Percentiles rank a stretch among this genome's conserved stretches.
These are phyloP conservation scores for Alectura lathami DNA, from an alignment of 2,113 vertebrate species.

Conservation along the genomic window DNA sequence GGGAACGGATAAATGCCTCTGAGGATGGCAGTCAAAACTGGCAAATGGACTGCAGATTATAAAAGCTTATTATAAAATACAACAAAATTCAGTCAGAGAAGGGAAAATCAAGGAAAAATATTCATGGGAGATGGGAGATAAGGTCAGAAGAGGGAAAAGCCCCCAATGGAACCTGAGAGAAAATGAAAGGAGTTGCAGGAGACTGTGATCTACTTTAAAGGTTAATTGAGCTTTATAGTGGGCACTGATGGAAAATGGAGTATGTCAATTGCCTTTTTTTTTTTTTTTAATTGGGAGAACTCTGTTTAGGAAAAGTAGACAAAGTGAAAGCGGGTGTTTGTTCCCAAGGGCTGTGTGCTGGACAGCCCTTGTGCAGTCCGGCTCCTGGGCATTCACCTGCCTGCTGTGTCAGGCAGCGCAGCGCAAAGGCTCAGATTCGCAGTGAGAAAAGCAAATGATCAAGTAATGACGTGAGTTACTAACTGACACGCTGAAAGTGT, in stretches of 20 bases:
- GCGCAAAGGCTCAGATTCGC: not conserved
- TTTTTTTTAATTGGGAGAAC: not conserved
- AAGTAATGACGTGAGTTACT: not conserved
- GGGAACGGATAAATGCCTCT: not conserved
- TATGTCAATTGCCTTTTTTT: not conserved
- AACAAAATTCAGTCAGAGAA: not conserved
- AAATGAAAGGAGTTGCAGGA: not conserved
- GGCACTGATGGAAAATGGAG: not conserved
- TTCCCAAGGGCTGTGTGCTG: not conserved
- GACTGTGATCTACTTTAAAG: not conserved
- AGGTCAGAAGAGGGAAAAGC: not conserved
- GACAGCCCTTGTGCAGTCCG: not conserved
- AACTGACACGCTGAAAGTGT: not conserved
- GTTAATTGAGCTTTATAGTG: conserved; percentile 8
- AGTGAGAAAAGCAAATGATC: not conserved
- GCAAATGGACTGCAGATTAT: not conserved
- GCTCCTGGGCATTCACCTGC: not conserved
- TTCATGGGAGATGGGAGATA: not conserved
- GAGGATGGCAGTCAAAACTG: not conserved
- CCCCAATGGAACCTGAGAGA: not conserved
- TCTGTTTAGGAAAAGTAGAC: not conserved
- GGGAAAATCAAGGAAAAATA: not conserved
- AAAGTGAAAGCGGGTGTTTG: not conserved
- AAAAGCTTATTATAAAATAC: not conserved
- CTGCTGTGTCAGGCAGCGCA: not conserved